Evolutionary conservation across 2,113 vertebrate species (phyloP), one percentile per base, ranked within the genome.

Genomic region (Lagopus leucura): DNA sequence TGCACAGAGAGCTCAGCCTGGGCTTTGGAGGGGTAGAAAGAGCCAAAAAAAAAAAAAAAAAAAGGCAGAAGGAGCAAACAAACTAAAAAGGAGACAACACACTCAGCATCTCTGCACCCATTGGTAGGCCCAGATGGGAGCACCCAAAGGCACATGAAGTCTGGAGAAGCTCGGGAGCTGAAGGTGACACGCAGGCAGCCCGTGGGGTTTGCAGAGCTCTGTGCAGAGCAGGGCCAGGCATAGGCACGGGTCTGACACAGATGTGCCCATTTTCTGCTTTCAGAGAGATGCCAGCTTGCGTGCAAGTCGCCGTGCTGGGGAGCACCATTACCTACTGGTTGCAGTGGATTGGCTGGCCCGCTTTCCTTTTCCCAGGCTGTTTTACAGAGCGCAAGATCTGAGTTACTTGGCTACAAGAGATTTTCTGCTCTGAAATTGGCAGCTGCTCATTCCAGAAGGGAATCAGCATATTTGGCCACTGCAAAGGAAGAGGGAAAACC

Each of bases 401-500:
- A 79, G 73, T 84, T 93, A 93, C 93, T 97, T 97, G 97, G 96
- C 95, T 93, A 88, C 89, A 78, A 76, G 91, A 93, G 89, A 87
- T 91, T 91, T 81, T 92, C 92, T 90, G 65, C 94, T 95, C 90
- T 93, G 90, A 86, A 96, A 79, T 84, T 94, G 95, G 86, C 92
- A 92, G 95, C 86, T 79, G 90, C 93, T 90, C 96, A 66, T 93
- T 89, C 91, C 36, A 55, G 93, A 96, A 97, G 93, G 80, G 87
- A 79, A 86, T 81, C 86, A 92, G 73, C 92, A 80, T 87, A 84
- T 89, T 94, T 95, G 89, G 96, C 94, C 96, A 92, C 90, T 45
- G 94, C 92, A 92, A 83, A 96, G 95, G 94, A 57, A 96, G 95
- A 97, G 93, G 89, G 91, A 97, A 97, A 98, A 96, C 89, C 96